Base-by-base conservation (phyloP, 92 coral and sea anemone species). In the Porites cylindrica region DNA sequence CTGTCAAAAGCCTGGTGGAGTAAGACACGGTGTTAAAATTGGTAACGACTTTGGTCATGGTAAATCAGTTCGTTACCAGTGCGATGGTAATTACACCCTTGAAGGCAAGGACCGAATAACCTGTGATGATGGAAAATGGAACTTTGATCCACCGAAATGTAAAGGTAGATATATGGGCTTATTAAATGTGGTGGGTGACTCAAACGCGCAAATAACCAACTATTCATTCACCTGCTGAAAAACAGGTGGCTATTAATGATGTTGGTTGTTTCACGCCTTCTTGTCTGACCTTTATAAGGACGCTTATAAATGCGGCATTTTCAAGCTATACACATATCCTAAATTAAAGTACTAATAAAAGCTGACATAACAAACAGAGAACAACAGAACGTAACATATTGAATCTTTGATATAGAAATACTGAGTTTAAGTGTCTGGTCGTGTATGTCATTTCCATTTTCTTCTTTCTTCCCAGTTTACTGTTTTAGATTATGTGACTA, bases 81-180 rank as follows among this genome's bases (percentile, higher is more conserved):
- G 93, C 26, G 54, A 83, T 74, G 68, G 12, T 11, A 60, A 84
- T 59, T 94, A 92, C 82, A 83, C 54, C 58, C 80, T 86, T 29
- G 77, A 74, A 12, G 98, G 98, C 12, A 26, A 74, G 10, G 7
- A 4, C 80, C 74, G 16, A 82, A 65, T 86, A 23, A 73, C 63
- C 2, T 94, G 97, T 73, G 21, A 81, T 7, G 87, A 93, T 66
- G 98, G 98, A 67, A 52, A 13, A 11, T 95, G 98, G 98, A 93
- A 80, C 63, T 75, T 80, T 64, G 74, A 77, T 54, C 86, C 56
- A 29, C 92, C 93, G 51, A 18, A 16, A 23, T 91, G 94, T 21
- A 72, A 64, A 85, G 72, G 92, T 85, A 64, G 67, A 8, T 61
- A 38, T 38, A 38, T 38, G 47, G 1, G 47, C 0, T 38, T 38